Evolutionary conservation across 53 echinoderm and acorn worm genomes (phyloP), one percentile per base, ranked within the genome.

Genomic region (Paracentrotus lividus): DNA sequence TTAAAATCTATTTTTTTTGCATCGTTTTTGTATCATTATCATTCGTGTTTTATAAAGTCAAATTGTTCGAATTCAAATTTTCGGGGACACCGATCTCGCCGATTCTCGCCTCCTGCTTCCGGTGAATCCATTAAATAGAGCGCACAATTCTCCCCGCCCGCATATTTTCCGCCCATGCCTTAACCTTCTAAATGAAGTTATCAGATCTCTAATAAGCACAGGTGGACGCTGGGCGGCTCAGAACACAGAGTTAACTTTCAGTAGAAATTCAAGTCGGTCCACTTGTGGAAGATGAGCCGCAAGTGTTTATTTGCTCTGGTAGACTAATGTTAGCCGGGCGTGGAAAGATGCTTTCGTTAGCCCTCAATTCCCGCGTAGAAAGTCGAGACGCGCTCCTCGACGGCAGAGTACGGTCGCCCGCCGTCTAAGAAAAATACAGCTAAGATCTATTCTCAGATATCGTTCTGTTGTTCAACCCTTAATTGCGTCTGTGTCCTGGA

Each of bases 251-350:
- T n/a, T 81, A 47, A 42, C 13, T 6, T 40, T 13, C 76, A 40
- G 42, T 76, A 18, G 76, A 76, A 77, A 81, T 81, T 81, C 81
- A 27, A 81, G 81, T n/a, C 81, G 45, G 26, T 47, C 81, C 81
- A 81, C 81, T 81, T 81, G 81, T 81, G 27, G 81, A 47, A 14
- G 49, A n/a, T 9, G 81, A 81, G 81, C 7, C 45, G 81, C 44
- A 47, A 81, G 81, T 81, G 81, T 81, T 81, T 81, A 81, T 81
- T 81, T 81, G 81, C 47, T 40, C 81, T 81, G 81, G 45, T 81
- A 81, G 81, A 81, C 81, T 81, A 81, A 81, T 81, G 81, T 81
- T 81, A 47, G 24, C 81, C 81, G n/a, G 81, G 81, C 81, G 81
- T 47, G 81, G 81, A 81, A 1, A 81, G 81, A n/a, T 45, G 81